Percentiles rank a stretch among this genome's conserved stretches.
Conservation (phyloP, 2,797 vertebrate species). For the Epinephelus awoara region DNA sequence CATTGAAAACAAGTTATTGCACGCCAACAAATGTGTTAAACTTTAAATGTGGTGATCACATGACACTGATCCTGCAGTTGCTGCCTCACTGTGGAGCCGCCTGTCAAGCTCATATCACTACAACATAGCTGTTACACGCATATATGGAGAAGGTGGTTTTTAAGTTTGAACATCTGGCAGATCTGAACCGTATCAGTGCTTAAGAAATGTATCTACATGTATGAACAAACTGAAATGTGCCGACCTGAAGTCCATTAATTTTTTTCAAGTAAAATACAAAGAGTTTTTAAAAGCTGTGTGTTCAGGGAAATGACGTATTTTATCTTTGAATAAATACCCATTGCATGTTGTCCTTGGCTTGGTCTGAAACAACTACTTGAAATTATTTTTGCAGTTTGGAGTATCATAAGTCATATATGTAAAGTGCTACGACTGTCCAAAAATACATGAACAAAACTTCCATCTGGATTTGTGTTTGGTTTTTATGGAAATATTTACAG, state of each 20-base stretch:
- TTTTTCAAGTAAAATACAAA: conserved; percentile 32
- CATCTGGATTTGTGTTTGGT: not conserved
- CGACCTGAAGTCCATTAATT: not conserved
- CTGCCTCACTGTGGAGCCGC: conserved; percentile 30
- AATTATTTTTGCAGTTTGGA: conserved; percentile 9
- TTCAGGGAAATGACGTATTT: conserved; percentile 61
- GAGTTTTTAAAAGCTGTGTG: conserved; percentile 44
- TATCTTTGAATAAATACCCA: conserved; percentile 71
- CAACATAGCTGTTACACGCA: not conserved
- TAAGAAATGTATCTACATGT: conserved; percentile 32
- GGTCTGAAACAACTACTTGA: conserved; percentile 47
- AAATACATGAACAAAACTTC: conserved; percentile 15
- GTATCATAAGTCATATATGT: not conserved
- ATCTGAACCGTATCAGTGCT: conserved; percentile 17
- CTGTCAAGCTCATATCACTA: conserved; percentile 12
- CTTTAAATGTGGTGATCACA: conserved; percentile 33
- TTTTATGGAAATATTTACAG: not conserved
- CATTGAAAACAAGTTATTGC: conserved; percentile 43
- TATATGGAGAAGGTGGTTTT: not conserved
- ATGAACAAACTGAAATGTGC: conserved; percentile 35
- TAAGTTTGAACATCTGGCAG: not conserved
- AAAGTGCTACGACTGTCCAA: conserved; percentile 13
- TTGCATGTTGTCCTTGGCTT: conserved; percentile 59
- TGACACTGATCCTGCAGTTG: conserved; percentile 13
- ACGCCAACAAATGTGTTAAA: conserved; percentile 38